Base-by-base conservation (phyloP, 1,140 invertebrate species). In the Lethrus apterus region DNA sequence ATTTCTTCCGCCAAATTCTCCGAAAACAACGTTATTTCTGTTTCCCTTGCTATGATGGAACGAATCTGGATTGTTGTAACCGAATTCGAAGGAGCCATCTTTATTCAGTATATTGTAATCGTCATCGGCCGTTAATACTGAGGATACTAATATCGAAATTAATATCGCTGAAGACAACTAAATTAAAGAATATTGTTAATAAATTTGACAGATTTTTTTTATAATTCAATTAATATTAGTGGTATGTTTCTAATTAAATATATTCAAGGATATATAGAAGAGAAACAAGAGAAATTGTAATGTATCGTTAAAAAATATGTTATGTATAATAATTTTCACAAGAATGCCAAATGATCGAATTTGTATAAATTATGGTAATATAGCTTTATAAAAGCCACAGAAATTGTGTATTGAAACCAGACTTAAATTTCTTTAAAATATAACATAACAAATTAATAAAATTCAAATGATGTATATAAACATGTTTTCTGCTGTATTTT, bases 51-150 rank as follows among this genome's bases (percentile, higher is more conserved):
- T 75, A 47, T 73, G 66, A 60, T 81, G 79, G 60, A 78, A 81
- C 51, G 73, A 77, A 59, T 84, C 78, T 60, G 79, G 72, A 58
- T 79, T 81, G 33, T 76, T 67, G 58, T 80, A 83, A 52, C 78
- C 76, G 65, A 80, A 81, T 65, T 77, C 71, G 55, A 72, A 81
- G 14, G 78, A 79, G 54, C 78, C 78, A 66, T 80, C 77, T n/a
- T 67, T 69, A 52, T 78, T 54, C 10, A 63, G 30, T 2, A 63
- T 34, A 31, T 66, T 65, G 40, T 59, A 66, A 46, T 65, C 62
- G 36, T 60, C 55, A 31, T 62, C 59, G 10, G 42, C 62, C 13
- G 13, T 17, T 3, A 14, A 13, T 20, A 23, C 19, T 26, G n/a
- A 7, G 7, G 24, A 7, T 26, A 26, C 5, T 7, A 26, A 26